Evolutionary conservation across 2,888 invertebrate species (phyloP), one percentile per base, ranked within the genome.

Genomic region (Drosophila tanythrix): DNA sequence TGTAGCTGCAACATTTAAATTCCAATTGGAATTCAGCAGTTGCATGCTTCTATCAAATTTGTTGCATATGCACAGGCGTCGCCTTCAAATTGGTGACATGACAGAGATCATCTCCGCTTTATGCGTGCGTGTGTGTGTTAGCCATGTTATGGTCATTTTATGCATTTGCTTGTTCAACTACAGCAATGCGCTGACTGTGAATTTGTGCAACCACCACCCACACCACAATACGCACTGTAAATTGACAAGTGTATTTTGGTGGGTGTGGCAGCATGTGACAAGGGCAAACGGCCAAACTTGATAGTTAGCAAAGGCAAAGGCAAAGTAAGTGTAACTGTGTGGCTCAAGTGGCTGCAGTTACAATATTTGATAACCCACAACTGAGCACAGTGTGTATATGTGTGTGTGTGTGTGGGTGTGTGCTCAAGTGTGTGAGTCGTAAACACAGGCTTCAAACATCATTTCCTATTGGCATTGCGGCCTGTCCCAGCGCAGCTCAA

Each of bases 201-300:
- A 74, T 74, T 60, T 29, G 43, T 40, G 38, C 40, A 31, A 6
- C 56, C 21, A 8, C 29, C 15, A 5, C 21, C 38, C 10, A 27
- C 15, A 8, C 25, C 46, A 8, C 18, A 8, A 3, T 0, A 18
- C 38, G 15, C 33, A 15, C 40, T 52, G 27, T 55, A 57, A 66
- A 80, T 83, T 81, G 81, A 80, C 79, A 83, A 83, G 83, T 64
- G 83, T 66, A 77, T 81, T 71, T 71, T 48, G 48, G 56, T 72
- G 73, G 72, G 65, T 31, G 73, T 65, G 73, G 72, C 36, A 61
- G 48, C 50, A 51, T 62, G 71, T 62, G 70, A 70, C 71, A 52
- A 31, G 63, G 48, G 46, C 43, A 57, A 62, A 51, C 52, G 35
- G 46, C 15, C 48, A 71, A 48, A 62, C 72, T 63, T 63, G 71